Evolutionary conservation across 2,888 invertebrate genomes (phyloP).

Genomic region (Acrocera orbiculus): DNA sequence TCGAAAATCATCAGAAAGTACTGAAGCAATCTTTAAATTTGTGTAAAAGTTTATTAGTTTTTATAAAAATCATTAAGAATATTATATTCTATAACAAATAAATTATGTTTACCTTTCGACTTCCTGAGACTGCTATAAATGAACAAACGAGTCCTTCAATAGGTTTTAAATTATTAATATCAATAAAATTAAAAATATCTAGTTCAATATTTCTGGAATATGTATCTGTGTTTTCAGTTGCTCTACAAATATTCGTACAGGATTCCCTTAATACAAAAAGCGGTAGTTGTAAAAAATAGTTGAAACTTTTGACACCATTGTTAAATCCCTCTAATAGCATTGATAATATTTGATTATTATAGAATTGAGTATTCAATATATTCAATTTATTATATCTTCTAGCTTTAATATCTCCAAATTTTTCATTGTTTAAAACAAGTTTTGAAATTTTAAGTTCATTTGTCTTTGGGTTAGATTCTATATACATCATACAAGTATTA

Average conservation of each 20-base stretch:
- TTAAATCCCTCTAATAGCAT: constrained; percentile 42
- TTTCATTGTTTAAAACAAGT: too few species aligned
- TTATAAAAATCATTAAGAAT: not conserved
- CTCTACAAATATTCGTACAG: too few species aligned
- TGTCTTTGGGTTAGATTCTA: constrained; percentile 23
- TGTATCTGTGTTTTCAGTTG: too few species aligned
- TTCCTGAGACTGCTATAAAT: constrained; percentile 68
- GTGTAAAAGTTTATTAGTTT: too few species aligned
- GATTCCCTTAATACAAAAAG: constrained; percentile 27
- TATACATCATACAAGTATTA: constrained; percentile 21
- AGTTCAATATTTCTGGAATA: too few species aligned
- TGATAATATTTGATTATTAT: constrained; percentile 46
- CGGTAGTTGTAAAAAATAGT: constrained; percentile 33
- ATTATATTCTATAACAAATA: not conserved
- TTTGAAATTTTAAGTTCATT: too few species aligned
- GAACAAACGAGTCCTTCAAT: constrained; percentile 50
- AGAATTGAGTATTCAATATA: constrained; percentile 67
- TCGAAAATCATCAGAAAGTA: constrained; percentile 58
- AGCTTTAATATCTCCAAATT: too few species aligned
- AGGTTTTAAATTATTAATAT: constrained; percentile 37
- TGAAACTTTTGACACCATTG: constrained; percentile 33
- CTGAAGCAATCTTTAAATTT: constrained; percentile 48
- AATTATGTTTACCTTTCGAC: constrained; percentile 29
- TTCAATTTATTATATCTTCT: too few species aligned
- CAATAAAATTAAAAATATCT: constrained; percentile 37